A percentile compares a stretch with the other conserved stretches of the same genome.
These are phyloP conservation scores for Phrynosoma platyrhinos DNA, from an alignment of 2,113 vertebrate species.

Conservation along the genomic window DNA sequence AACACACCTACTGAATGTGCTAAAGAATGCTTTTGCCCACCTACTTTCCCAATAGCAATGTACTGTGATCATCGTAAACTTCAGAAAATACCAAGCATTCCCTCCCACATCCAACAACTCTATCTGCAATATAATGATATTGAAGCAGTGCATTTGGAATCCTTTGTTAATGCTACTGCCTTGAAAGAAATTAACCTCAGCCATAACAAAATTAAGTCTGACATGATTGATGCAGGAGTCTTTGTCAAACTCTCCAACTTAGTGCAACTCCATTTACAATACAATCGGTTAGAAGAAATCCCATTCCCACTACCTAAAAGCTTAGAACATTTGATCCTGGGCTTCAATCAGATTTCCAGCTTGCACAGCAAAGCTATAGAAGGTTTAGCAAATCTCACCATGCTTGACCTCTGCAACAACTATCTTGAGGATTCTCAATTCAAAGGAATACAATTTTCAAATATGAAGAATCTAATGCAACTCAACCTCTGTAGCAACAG, in stretches of 20 bases:
- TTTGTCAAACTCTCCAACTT: slow-evolving; percentile 79
- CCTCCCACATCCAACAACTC: slow-evolving; percentile 78
- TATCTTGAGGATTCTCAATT: slow-evolving; percentile 74
- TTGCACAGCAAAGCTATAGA: slow-evolving; percentile 69
- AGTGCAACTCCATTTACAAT: slow-evolving; percentile 80
- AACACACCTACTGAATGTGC: slow-evolving; percentile 68
- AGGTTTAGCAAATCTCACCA: slow-evolving; percentile 77
- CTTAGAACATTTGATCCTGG: slow-evolving; percentile 80
- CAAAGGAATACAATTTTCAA: slow-evolving; percentile 73
- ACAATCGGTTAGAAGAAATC: slow-evolving; percentile 82
- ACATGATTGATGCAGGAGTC: slow-evolving; percentile 75
- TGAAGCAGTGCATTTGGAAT: slow-evolving; percentile 74
- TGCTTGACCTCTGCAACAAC: slow-evolving; percentile 84
- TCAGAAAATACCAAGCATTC: slow-evolving; percentile 80
- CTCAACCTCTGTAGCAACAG: slow-evolving; percentile 82
- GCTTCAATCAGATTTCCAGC: slow-evolving; percentile 81
- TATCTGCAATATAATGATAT: slow-evolving; percentile 85
- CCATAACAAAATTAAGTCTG: slow-evolving; percentile 83
- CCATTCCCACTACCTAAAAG: slow-evolving; percentile 81
- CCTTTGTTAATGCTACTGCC: slow-evolving; percentile 80
- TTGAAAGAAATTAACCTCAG: slow-evolving; percentile 84
- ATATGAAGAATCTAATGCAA: slow-evolving; percentile 81
- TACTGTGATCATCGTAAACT: slow-evolving; percentile 84
- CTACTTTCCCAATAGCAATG: slow-evolving; percentile 80
- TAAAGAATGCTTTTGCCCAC: slow-evolving; percentile 82